Evolutionary conservation across 2,888 invertebrate genomes (phyloP), one percentile per base, ranked within the genome.

Genomic region (Dastarcus helophoroides): DNA sequence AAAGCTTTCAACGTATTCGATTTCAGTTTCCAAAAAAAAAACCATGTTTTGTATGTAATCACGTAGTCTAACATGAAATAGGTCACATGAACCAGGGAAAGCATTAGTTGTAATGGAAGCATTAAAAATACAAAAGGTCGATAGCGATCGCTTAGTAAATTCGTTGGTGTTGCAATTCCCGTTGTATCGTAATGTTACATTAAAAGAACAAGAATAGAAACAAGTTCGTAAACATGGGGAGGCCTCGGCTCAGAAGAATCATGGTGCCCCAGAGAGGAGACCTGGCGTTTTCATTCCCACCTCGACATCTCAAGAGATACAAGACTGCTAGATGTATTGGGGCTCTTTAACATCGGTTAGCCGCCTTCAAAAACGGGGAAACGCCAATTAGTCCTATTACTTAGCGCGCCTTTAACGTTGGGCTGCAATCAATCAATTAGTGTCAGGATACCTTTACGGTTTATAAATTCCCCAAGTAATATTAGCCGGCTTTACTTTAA

Each of bases 121-220:
- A n/a, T n/a, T n/a, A n/a, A n/a, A n/a, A n/a, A n/a, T n/a, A n/a
- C n/a, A n/a, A n/a, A n/a, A n/a, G n/a, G n/a, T n/a, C n/a, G n/a
- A n/a, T n/a, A n/a, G n/a, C n/a, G n/a, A n/a, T n/a, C n/a, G n/a
- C n/a, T n/a, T n/a, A n/a, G n/a, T n/a, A n/a, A n/a, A n/a, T n/a
- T n/a, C n/a, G n/a, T n/a, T n/a, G n/a, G n/a, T n/a, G n/a, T n/a
- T n/a, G n/a, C 50, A 47, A 46, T 51, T 53, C 46, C 54, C 47
- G 54, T 56, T 57, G 57, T 56, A 56, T 54, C 55, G 54, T 57
- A 58, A 58, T 57, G 58, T 56, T 53, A 53, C 56, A 58, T 58
- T 58, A 58, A 56, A 54, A 53, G 58, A 57, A 57, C 54, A 55
- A 54, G 56, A 58, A 57, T 50, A 42, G 54, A 49, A 55, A 56